phyloP scores from a whole-genome alignment of 2,113 vertebrate genomes.

The Protobothrops flavoviridis region DNA sequence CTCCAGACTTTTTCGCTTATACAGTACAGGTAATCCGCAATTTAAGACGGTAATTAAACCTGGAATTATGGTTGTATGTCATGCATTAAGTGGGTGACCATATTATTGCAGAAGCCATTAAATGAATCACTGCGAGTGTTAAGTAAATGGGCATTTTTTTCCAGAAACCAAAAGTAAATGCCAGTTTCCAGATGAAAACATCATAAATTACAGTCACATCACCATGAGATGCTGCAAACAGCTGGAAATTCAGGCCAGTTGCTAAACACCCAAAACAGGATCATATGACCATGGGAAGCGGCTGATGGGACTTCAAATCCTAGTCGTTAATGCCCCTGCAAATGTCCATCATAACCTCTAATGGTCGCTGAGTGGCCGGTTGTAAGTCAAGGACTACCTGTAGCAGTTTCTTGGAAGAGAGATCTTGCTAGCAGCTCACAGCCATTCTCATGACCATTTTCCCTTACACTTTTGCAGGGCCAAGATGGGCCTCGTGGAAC shows the following conservation, averaged over 20 bases:
- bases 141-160: not conserved
- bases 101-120: not conserved
- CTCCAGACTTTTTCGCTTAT: not conserved
- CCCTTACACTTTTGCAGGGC: conserved; percentile 73
- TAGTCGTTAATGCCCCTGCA: not conserved
- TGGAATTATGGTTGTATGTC: not conserved
- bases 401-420: conserved; percentile 31
- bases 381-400: not conserved
- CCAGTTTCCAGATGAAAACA: not conserved
- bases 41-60: not conserved
- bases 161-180: not conserved
- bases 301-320: not conserved
- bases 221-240: not conserved
- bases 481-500: conserved; percentile 98
- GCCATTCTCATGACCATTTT: fast-evolving
- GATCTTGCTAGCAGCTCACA: not conserved
- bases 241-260: not conserved
- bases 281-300: not conserved
- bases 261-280: not conserved
- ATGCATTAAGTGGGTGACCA: not conserved
- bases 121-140: not conserved
- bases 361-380: not conserved
- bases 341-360: not conserved
- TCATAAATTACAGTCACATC: not conserved
- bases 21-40: not conserved